These are phyloP conservation scores for Pseudomyrmex gracilis DNA, from an alignment of 1,140 invertebrate genomes.

Conservation along the genomic window DNA sequence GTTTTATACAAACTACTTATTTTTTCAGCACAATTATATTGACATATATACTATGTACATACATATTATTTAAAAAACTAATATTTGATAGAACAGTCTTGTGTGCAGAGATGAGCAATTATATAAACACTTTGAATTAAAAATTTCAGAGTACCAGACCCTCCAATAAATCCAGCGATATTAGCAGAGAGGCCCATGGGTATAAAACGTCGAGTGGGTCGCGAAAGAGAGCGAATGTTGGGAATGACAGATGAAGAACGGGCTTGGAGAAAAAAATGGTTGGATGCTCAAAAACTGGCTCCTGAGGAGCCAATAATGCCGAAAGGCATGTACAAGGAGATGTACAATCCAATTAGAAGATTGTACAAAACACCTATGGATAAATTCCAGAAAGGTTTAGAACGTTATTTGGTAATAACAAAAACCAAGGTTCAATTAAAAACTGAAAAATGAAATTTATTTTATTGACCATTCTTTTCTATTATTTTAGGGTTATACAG, in stretches of 20 bases:
- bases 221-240: conserved; percentile 91
- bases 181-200: conserved; percentile 89
- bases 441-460: conserved; percentile 6
- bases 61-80: background rate
- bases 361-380: conserved; percentile 91
- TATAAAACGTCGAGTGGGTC: conserved; percentile 90
- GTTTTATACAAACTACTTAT: no score
- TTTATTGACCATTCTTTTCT: background rate
- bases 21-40: background rate
- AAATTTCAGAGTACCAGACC: conserved; percentile 2
- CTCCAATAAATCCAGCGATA: conserved; percentile 43
- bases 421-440: conserved; percentile 64
- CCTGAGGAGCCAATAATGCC: conserved; percentile 90
- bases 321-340: conserved; percentile 88
- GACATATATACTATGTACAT: background rate
- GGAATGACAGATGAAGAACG: conserved; percentile 95
- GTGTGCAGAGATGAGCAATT: no score
- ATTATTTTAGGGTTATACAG: conserved; percentile 86
- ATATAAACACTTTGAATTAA: background rate
- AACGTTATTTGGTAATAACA: conserved; percentile 87
- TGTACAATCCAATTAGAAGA: conserved; percentile 92
- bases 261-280: conserved; percentile 92
- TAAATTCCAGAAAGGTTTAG: conserved; percentile 86
- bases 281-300: conserved; percentile 92
- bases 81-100: background rate